A percentile compares a stretch with the other conserved stretches of the same genome.
These are phyloP conservation scores for Amblyornis subalaris DNA, from an alignment of 2,113 vertebrate genomes.

Conservation along the genomic window DNA sequence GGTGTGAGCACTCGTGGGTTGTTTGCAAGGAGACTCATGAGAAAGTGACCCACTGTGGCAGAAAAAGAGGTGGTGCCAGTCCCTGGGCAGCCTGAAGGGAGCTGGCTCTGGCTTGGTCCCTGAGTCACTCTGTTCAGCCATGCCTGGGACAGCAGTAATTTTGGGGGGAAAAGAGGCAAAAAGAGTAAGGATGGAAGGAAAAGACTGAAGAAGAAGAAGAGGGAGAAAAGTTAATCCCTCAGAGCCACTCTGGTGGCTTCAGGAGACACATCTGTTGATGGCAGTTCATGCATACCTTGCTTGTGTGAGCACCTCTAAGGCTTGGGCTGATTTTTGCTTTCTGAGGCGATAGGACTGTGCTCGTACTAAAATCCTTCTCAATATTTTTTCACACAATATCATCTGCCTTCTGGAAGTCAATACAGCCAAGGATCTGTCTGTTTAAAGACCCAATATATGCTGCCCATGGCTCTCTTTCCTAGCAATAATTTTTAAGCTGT, in stretches of 20 bases:
- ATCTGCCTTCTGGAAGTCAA: background rate
- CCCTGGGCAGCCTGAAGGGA: background rate
- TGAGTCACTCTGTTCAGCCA: rapidly evolving
- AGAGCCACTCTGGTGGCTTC: background rate
- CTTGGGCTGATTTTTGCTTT: background rate
- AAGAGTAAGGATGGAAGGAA: background rate
- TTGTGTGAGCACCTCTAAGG: background rate
- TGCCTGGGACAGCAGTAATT: background rate
- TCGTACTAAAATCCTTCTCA: background rate
- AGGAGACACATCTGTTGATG: background rate
- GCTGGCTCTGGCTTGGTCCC: background rate
- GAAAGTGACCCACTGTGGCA: rapidly evolving
- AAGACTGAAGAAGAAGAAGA: background rate
- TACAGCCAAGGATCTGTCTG: background rate
- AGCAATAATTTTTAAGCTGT: background rate
- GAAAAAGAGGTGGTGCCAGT: background rate
- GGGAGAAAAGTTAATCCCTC: background rate
- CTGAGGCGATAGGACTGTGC: background rate
- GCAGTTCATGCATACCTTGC: background rate
- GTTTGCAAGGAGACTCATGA: background rate
- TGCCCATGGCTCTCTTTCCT: background rate
- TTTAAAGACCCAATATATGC: background rate
- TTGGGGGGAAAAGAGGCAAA: background rate
- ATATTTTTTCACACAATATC: background rate
- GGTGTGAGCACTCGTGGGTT: no score